Percentiles rank a stretch among this genome's conserved stretches.
Conservation (phyloP, 2,888 invertebrate species). For the Embidobia sp. region DNA sequence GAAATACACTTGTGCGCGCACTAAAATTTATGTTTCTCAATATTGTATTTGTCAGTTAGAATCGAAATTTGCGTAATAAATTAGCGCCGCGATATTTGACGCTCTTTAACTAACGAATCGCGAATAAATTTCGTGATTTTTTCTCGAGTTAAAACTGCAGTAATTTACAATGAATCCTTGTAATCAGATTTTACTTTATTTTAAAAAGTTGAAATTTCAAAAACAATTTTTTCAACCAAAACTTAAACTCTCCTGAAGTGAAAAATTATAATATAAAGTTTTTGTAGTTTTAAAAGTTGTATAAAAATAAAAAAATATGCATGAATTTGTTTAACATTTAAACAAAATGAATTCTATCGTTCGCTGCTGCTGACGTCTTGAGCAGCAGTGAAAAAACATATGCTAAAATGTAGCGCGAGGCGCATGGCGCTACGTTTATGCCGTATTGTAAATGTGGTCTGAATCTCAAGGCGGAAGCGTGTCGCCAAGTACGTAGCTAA, state of each 20-base stretch:
- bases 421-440: slow-evolving; percentile 27
- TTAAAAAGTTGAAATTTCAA: too few relatives aligned
- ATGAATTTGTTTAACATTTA: too few relatives aligned
- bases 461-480: slow-evolving; percentile 24
- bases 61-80: slow-evolving; percentile 35
- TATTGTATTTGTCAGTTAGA: slow-evolving; percentile 14
- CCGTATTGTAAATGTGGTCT: slow-evolving; percentile 39
- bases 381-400: slow-evolving; percentile 29
- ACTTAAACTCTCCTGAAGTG: too few relatives aligned
- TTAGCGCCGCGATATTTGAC: slow-evolving; percentile 18
- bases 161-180: too few relatives aligned
- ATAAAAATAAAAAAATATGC: too few relatives aligned
- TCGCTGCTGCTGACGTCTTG: slow-evolving; percentile 5
- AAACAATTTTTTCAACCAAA: too few relatives aligned
- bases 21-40: slow-evolving; percentile 40
- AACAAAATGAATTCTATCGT: too few relatives aligned
- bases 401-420: slow-evolving; percentile 26
- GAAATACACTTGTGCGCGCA: slow-evolving; percentile 8
- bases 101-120: slow-evolving; percentile 13
- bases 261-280: too few relatives aligned
- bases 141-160: too few relatives aligned
- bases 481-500: slow-evolving; percentile 43
- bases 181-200: too few relatives aligned
- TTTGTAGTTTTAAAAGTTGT: too few relatives aligned
- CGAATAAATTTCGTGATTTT: too few relatives aligned